These are phyloP conservation scores for Drosophila tripunctata DNA, from an alignment of 2,888 invertebrate genomes.

Conservation along the genomic window DNA sequence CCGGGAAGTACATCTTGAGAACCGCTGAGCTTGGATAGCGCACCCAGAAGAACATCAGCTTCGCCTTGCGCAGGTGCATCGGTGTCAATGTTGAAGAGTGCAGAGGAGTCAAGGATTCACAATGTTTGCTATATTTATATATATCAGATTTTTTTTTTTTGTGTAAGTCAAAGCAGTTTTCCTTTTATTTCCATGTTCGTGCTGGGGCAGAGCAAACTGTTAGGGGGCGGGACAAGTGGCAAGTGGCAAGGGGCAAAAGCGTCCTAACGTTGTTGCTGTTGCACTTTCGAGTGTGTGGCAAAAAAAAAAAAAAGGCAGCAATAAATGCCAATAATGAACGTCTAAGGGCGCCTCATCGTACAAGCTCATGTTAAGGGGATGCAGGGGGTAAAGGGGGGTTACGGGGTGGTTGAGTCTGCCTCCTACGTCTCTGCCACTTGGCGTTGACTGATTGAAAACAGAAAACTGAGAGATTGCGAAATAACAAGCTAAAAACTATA, in stretches of 20 bases:
- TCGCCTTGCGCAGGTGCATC: conserved; percentile 99
- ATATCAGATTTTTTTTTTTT: conserved; percentile 25
- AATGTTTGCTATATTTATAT: conserved; percentile 72
- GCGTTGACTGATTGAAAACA: conserved; percentile 67
- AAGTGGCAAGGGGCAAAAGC: not conserved
- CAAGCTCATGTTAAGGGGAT: not conserved
- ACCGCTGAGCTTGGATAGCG: conserved; percentile 99
- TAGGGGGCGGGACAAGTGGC: not conserved
- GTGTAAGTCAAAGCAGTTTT: conserved; percentile 54
- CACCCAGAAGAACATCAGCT: conserved; percentile 99
- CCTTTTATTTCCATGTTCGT: conserved; percentile 52
- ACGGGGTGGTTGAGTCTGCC: conserved; percentile 8
- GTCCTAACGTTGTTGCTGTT: conserved; percentile 51
- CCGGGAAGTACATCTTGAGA: conserved; percentile 99
- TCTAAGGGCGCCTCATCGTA: conserved; percentile 60
- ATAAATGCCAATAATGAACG: conserved; percentile 73
- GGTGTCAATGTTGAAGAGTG: conserved; percentile 98
- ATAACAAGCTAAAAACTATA: not conserved
- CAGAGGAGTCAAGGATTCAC: conserved; percentile 92
- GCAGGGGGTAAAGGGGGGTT: not conserved
- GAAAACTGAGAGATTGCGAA: conserved; percentile 38
- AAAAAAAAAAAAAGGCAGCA: conserved; percentile 50
- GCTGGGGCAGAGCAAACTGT: conserved; percentile 30
- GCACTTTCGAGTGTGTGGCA: conserved; percentile 74
- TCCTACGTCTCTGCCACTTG: conserved; percentile 46